Base-by-base conservation (phyloP, 2,888 invertebrate species). In the Sarcophaga carnaria region DNA sequence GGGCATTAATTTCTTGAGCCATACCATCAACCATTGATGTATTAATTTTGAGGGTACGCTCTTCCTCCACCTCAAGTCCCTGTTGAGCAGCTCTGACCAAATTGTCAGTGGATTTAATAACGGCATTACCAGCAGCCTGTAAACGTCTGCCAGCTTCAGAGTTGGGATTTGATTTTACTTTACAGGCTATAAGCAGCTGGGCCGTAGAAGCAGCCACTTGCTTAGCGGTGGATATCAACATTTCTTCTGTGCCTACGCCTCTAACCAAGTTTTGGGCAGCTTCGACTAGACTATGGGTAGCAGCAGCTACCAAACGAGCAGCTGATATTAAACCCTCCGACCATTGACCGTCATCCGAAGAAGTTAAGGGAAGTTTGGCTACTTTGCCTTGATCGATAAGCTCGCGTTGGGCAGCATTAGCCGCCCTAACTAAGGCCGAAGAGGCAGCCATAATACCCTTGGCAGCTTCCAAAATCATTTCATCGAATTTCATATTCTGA, bases 201-300 rank as follows among this genome's bases (percentile, higher is more conserved):
- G 99, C 99, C 0, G 99, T 99, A 1, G 98, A 98, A 75, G 98
- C 97, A 8, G 99, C 99, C 11, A 99, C 99, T 94, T 98, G 98
- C 90, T 99, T 97, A 4, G 99, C 99, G 22, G 99, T 97, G 1
- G 99, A 98, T 89, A 99, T 98, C 47, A 99, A 95, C 92, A 99
- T 96, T 93, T 99, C 99, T 94, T 99, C 99, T 17, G 97, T 97
- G 74, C 97, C 97, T 14, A 97, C 95, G 10, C 98, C 97, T 94
- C 98, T 96, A 2, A 99, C 99, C 90, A 99, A 94, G 72, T 98
- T 97, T 92, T 99, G 99, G 80, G 99, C 99, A 0, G 99, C 98
- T 93, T 99, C 99, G 80, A 99, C 99, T 88, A 99, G 95, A 90
- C 98, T 98, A 93, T 99, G 99, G 0, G 99, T 99, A 0, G 99